phyloP scores from a whole-genome alignment of 2,888 invertebrate species.

The Ernsta delagoae region DNA sequence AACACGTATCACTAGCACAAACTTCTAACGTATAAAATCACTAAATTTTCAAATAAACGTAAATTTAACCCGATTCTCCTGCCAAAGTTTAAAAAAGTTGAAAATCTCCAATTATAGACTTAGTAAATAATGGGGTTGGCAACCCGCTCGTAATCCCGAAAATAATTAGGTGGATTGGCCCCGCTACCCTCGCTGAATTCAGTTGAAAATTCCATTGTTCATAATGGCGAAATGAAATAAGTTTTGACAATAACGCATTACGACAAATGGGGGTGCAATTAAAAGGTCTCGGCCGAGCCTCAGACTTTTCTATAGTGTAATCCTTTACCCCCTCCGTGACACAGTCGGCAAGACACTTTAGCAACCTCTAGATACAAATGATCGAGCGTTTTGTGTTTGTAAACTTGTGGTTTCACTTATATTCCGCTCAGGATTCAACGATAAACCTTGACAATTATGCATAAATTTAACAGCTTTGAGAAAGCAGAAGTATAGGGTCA shows the following conservation, averaged over 20 bases:
- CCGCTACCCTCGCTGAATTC: constrained; percentile 15
- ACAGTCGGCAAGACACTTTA: constrained; percentile 10
- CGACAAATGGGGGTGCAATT: constrained; percentile 27
- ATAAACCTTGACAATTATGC: background rate
- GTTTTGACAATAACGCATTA: constrained; percentile 32
- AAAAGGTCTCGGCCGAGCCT: constrained; percentile 17
- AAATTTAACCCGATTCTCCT: too few species aligned
- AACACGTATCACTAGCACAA: too few species aligned
- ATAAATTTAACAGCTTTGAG: background rate
- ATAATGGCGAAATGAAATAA: constrained; percentile 31
- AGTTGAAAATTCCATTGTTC: constrained; percentile 33
- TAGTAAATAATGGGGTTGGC: constrained; percentile 15
- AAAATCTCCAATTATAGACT: constrained; percentile 11
- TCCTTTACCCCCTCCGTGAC: background rate
- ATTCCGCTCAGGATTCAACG: background rate
- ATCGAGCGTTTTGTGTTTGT: background rate
- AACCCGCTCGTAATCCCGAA: constrained; percentile 32
- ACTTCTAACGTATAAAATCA: too few species aligned
- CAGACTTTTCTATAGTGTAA: constrained; percentile 15
- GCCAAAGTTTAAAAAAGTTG: background rate
- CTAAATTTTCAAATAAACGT: too few species aligned
- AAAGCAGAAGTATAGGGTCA: background rate
- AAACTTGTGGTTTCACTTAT: constrained; percentile 7
- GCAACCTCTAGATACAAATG: background rate
- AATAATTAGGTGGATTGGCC: constrained; percentile 28